Evolutionary conservation across 2,797 vertebrate genomes (phyloP), one percentile per base, ranked within the genome.

Genomic region (Macropodus opercularis): DNA sequence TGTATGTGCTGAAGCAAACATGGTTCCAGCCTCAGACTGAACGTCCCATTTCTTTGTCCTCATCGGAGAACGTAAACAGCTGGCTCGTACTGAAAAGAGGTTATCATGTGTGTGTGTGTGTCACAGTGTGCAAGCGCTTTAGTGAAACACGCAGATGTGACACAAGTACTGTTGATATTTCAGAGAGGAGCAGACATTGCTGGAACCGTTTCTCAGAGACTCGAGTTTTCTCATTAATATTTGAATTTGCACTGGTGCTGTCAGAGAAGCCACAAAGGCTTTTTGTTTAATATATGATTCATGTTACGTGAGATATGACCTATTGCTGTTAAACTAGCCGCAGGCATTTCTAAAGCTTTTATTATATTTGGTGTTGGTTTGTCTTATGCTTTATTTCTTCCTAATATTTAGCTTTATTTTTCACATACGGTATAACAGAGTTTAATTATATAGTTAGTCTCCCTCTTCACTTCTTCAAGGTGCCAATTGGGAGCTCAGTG

Each of bases 221-320:
- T 48, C 71, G 79, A 79, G 79, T 79, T 75, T 84, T 75, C 74
- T 82, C 81, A 78, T 86, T 83, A 62, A 84, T 75, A 78, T 83
- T 80, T 85, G 55, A 82, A 69, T 73, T 62, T 75, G 60, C 48
- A 31, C 67, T 15, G 58, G 39, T 66, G 49, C 62, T 17, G 51
- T 63, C 19, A 8, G 41, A 51, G 71, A 68, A 59, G 80, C 70
- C 66, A 71, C 55, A 17, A 42, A 85, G 77, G 80, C 68, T 77
- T 83, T 80, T 83, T 84, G 74, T 80, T 72, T 74, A 61, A 86
- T 86, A 71, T 72, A 74, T 79, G 69, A 79, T 75, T 86, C 56
- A 81, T 79, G 78, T 71, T 71, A 73, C 79, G 75, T 64, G 71
- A 75, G 66, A 83, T 70, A 68, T 82, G 60, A 80, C 61, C 69